Conservation (phyloP, 2,797 vertebrate genomes). For the Trematomus bernacchii region DNA sequence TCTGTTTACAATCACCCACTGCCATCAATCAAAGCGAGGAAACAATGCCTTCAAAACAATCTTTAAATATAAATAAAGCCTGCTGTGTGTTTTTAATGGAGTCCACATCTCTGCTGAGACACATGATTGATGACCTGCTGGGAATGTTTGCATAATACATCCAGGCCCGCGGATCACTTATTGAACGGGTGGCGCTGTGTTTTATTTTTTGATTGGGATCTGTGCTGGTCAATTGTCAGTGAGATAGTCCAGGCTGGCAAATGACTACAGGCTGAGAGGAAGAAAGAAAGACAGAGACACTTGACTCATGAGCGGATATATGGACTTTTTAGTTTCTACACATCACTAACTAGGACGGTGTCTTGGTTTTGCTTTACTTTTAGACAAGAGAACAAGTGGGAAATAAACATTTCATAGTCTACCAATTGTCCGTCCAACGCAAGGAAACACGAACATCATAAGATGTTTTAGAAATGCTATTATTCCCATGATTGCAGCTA, state of each 20-base stretch:
- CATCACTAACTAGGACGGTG: too few relatives aligned
- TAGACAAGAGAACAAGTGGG: too few relatives aligned
- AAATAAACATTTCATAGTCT: too few relatives aligned
- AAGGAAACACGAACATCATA: too few relatives aligned
- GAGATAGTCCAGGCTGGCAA: background rate
- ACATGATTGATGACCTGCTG: conserved; percentile 68
- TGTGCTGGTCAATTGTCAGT: conserved; percentile 31
- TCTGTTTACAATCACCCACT: conserved; percentile 34
- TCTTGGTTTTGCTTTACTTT: too few relatives aligned
- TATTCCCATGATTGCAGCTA: too few relatives aligned
- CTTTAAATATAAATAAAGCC: background rate
- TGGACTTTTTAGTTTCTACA: too few relatives aligned
- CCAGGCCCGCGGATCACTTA: conserved; percentile 53
- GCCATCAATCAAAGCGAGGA: conserved; percentile 59
- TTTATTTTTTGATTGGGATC: conserved; percentile 46
- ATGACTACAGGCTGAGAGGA: conserved; percentile 1
- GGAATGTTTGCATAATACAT: conserved; percentile 61
- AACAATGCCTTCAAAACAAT: conserved; percentile 31
- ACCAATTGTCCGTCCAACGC: too few relatives aligned
- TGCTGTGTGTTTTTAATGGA: conserved; percentile 11
- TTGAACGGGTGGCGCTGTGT: conserved; percentile 43
- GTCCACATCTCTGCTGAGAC: conserved; percentile 26
- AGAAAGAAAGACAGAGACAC: conserved; percentile 4
- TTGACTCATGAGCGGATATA: too few relatives aligned
- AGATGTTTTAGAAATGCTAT: too few relatives aligned